phyloP scores from a whole-genome alignment of 1,140 invertebrate species.

The Asobara japonica region DNA sequence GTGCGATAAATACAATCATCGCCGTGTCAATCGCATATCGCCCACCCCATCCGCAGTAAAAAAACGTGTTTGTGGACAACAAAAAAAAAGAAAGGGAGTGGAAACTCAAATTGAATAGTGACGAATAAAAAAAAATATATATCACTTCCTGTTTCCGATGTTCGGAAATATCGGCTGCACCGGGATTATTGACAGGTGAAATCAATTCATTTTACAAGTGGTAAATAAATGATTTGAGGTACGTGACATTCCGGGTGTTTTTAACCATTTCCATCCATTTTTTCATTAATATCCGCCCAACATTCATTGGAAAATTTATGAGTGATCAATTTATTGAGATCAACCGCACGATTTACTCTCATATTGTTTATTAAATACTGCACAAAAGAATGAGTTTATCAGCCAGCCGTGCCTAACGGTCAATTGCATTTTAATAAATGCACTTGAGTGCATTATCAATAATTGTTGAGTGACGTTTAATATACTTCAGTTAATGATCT shows the following conservation, averaged over 20 bases:
- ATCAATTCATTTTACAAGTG: constrained; percentile 20
- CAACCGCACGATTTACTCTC: no score
- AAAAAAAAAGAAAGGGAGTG: constrained; percentile 8
- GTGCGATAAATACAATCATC: constrained; percentile 40
- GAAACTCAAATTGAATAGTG: constrained; percentile 12
- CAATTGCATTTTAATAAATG: no score
- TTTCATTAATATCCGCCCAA: no score
- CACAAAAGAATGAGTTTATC: no score
- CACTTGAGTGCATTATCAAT: no score
- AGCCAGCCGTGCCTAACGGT: no score
- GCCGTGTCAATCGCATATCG: constrained; percentile 31
- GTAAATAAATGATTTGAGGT: background rate
- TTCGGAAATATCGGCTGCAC: constrained; percentile 4
- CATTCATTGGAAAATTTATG: no score
- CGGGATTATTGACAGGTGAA: constrained; percentile 3
- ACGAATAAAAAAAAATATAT: constrained; percentile 14
- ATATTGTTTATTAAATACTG: no score
- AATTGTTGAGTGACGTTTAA: no score
- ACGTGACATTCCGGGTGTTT: background rate
- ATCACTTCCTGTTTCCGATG: constrained; percentile 29
- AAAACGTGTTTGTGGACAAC: constrained; percentile 14
- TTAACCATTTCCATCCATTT: background rate
- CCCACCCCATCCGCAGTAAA: background rate
- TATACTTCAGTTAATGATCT: no score
- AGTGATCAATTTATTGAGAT: no score